Conservation (phyloP, 2,888 invertebrate species). For the Pachymerium ferrugineum region DNA sequence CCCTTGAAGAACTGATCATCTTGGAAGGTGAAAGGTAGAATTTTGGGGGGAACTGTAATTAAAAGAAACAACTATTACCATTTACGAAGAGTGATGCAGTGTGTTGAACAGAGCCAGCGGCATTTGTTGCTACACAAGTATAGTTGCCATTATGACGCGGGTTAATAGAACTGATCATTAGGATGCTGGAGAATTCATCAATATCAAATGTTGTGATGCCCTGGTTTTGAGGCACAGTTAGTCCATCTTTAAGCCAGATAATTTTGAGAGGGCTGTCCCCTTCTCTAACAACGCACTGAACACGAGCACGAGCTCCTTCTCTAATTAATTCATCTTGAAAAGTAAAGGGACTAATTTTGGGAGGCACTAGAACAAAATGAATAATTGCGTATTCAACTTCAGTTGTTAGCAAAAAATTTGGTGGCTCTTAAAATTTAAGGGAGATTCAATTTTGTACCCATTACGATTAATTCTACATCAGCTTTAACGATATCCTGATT, state of each 20-base stretch:
- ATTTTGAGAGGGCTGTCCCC: conserved; percentile 45
- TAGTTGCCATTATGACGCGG: neutral
- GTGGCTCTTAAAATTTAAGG: conserved; percentile 1
- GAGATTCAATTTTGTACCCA: conserved; percentile 71
- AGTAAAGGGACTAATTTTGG: no score
- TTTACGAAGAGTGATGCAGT: neutral
- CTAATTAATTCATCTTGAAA: neutral
- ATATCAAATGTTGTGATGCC: conserved; percentile 39
- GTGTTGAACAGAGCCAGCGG: neutral
- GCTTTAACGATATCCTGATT: conserved; percentile 84
- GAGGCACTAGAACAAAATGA: neutral
- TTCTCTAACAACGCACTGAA: conserved; percentile 1
- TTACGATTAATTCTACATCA: conserved; percentile 86
- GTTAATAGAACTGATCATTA: conserved; percentile 37
- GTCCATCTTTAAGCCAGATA: conserved; percentile 45
- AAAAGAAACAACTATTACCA: neutral
- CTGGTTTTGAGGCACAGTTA: conserved; percentile 40
- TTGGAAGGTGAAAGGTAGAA: conserved; percentile 68
- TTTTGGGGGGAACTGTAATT: conserved; percentile 63
- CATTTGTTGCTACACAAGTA: no score
- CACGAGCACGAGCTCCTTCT: no score
- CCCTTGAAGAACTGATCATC: conserved; percentile 64
- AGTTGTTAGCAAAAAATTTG: conserved; percentile 35
- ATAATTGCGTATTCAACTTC: neutral
- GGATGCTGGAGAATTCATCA: conserved; percentile 43